phyloP scores from a whole-genome alignment of 2,113 vertebrate genomes.

The Centrocercus urophasianus region DNA sequence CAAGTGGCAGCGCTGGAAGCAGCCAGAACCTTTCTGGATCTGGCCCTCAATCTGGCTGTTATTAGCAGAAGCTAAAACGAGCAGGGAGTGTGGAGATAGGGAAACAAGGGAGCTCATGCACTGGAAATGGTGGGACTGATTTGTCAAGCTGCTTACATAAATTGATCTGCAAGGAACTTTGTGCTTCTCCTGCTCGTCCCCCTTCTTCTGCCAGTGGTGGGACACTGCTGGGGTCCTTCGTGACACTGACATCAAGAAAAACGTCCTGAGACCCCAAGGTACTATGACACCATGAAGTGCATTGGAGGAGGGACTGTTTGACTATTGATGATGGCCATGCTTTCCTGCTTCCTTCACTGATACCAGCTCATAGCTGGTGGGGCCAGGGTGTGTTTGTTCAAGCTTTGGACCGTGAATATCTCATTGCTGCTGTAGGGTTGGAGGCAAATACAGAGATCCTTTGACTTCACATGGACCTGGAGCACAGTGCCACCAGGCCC shows the following conservation, averaged over 20 bases:
- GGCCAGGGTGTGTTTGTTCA: not conserved
- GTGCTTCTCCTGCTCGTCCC: not conserved
- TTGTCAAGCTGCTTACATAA: not conserved
- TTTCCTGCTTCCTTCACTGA: not conserved
- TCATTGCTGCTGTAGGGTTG: fast-evolving
- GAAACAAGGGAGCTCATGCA: not conserved
- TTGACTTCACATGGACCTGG: not conserved
- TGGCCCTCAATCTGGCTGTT: not conserved
- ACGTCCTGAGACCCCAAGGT: not conserved
- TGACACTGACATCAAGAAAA: not conserved
- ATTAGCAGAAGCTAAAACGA: not conserved
- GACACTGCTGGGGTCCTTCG: not conserved
- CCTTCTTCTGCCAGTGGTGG: not conserved
- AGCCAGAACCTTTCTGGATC: not conserved
- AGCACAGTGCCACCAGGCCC: fast-evolving
- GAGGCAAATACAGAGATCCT: not conserved
- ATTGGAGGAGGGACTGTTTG: not conserved
- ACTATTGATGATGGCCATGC: not conserved
- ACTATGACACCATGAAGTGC: not conserved
- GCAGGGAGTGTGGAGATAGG: not conserved
- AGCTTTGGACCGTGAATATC: not conserved
- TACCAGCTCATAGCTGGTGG: fast-evolving
- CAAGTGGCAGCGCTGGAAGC: not conserved
- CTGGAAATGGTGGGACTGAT: not conserved
- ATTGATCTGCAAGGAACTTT: not conserved